Evolutionary conservation across 2,113 vertebrate genomes (phyloP), one percentile per base, ranked within the genome.

Genomic region (Nesogale talazaci): DNA sequence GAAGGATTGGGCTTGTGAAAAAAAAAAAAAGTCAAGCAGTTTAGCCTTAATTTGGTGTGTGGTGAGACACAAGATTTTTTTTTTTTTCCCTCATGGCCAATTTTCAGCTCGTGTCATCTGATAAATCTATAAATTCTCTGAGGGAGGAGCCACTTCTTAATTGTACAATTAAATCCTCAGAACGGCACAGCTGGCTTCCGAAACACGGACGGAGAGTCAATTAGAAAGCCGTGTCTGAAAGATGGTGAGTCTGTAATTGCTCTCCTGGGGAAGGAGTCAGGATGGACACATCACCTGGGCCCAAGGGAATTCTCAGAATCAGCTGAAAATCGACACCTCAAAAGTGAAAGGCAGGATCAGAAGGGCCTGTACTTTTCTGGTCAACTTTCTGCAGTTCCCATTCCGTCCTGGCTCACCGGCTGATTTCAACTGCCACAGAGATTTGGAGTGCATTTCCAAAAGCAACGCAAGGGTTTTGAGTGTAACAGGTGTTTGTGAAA

Each of bases 71-170:
- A 61, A 87, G 81, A 85, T 65, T 94, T 85, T 78, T 52, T 65
- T 94, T 85, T 78, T 52, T 52, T 11, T 12, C 46, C 46, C 65
- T 74, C 52, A 23, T 34, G 34, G 89, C 78, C 46, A 56, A 22
- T 72, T 74, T 86, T 92, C 75, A 91, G 59, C 29, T 61, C 15
- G 4, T 67, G 69, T 70, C 85, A 77, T 84, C 90, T 83, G 87
- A 94, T 94, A 83, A 94, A 74, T 83, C 40, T 59, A 2, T 77
- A 83, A 86, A 83, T 56, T 31, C 61, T 92, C 79, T 65, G 42
- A 90, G 34, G 86, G 88, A 74, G 70, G 61, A 88, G 83, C 70
- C 8, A 2, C 63, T 92, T 90, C 95, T 93, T 88, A 94, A 91
- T 76, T 86, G 88, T 83, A 57, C 84, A 81, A 89, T 94, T 94